Conservation (phyloP, 2,888 invertebrate genomes). For the Helobdella robusta region DNA sequence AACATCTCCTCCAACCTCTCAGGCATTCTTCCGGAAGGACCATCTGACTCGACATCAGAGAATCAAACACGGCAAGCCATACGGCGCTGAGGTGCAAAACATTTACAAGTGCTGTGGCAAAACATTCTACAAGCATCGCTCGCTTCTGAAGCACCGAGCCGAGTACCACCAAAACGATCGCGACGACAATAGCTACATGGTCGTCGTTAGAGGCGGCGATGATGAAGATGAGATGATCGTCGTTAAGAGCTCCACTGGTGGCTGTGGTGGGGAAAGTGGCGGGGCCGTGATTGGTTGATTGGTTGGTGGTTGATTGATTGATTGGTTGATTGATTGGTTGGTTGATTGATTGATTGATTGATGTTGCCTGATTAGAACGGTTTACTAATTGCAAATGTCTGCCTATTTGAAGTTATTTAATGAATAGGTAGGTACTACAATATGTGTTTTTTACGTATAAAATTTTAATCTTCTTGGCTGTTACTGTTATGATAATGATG, state of each 20-base stretch:
- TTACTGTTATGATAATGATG: no score
- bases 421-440: no score
- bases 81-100: slow-evolving; percentile 23
- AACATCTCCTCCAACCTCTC: background rate
- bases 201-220: slow-evolving; percentile 12
- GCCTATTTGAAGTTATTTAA: no score
- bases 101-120: slow-evolving; percentile 26
- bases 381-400: no score
- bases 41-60: slow-evolving; percentile 27
- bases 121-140: slow-evolving; percentile 27
- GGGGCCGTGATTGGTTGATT: background rate
- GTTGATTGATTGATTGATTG: background rate
- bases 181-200: background rate
- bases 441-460: no score
- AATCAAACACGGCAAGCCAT: slow-evolving; percentile 28
- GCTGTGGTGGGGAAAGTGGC: no score
- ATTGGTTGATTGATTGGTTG: background rate
- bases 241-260: no score
- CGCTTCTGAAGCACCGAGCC: slow-evolving; percentile 22
- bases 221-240: background rate
- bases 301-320: slow-evolving; percentile 3
- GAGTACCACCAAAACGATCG: slow-evolving; percentile 14
- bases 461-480: no score
- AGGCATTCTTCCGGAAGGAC: slow-evolving; percentile 28
- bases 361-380: background rate